Evolutionary conservation across 2,888 invertebrate genomes (phyloP).

Genomic region (Ommatoiulus sabulosus): DNA sequence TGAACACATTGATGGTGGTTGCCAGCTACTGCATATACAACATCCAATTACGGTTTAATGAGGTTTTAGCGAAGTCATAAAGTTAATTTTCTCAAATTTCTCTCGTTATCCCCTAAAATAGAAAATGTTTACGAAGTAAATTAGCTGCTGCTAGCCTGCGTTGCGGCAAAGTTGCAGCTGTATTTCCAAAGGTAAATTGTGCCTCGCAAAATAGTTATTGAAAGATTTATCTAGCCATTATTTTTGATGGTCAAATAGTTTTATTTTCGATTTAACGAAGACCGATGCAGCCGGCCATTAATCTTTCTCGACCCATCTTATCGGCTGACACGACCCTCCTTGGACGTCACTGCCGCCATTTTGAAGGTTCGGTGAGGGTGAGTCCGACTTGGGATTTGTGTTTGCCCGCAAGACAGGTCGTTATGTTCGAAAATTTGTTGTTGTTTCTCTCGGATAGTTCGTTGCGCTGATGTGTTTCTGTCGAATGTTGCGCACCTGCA

Average conservation of each 20-base stretch:
- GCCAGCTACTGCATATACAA: not conserved
- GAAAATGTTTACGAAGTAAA: not conserved
- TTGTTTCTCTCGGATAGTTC: not conserved
- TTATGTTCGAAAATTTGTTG: not conserved
- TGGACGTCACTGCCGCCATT: slow-evolving; percentile 14
- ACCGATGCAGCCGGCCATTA: slow-evolving; percentile 25
- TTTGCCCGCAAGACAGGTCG: not conserved
- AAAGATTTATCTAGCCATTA: slow-evolving; percentile 30
- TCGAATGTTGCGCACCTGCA: slow-evolving; percentile 5
- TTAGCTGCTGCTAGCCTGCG: not conserved
- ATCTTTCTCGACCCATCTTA: slow-evolving; percentile 16
- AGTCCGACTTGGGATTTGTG: slow-evolving; percentile 2
- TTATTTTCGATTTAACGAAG: slow-evolving; percentile 44
- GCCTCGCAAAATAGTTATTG: not conserved
- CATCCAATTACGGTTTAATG: not conserved
- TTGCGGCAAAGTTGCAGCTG: not conserved
- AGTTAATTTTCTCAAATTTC: not conserved
- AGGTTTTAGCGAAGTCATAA: not conserved
- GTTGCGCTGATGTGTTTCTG: slow-evolving; percentile 24
- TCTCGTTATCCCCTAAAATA: not conserved
- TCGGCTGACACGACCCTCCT: not conserved
- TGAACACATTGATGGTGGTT: not conserved
- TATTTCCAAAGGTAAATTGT: not conserved
- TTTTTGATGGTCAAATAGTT: slow-evolving; percentile 23
- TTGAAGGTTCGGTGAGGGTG: slow-evolving; percentile 3